Base-by-base conservation (phyloP, 2,888 invertebrate species). In the Pandemis corylana region DNA sequence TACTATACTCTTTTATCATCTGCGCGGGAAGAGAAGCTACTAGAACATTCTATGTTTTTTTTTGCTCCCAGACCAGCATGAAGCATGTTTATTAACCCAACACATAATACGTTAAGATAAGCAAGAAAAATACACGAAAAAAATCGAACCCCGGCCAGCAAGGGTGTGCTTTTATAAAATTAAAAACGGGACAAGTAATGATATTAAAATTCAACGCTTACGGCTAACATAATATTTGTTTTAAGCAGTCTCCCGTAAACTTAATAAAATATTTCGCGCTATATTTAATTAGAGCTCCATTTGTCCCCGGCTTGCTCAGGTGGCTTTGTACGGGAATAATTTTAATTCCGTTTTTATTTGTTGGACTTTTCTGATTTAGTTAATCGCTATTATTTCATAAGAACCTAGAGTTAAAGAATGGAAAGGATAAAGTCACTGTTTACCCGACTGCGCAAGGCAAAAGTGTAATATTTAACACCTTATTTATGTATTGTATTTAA, bases 221-320 rank as follows among this genome's bases (percentile, higher is more conserved):
- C 84, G 82, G 85, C 87, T 82, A 87, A 92, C 93, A 91, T 91
- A 92, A 91, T 92, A 91, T 92, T 93, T 94, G 92, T 88, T 91
- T 91, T 88, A 89, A 91, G 86, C 89, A 84, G 82, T 83, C 87
- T 86, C 88, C 88, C 93, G 85, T 94, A 93, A 94, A 94, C 92
- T 94, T 93, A 93, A 93, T 94, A 94, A 94, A 94, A 94, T 94
- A 94, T 91, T 90, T 90, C 90, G 88, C 88, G 89, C 87, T 89
- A 89, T 92, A 93, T 94, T 92, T 94, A 93, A 93, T 94, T 94
- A 93, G 90, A 86, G 85, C 87, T 87, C 90, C 90, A 90, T 92
- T 90, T 90, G 91, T 90, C 88, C 88, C 86, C 81, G 68, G 76
- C 80, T 83, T 84, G 84, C 89, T 85, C 90, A 90, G 89, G 90